A percentile compares a stretch with the other conserved stretches of the same genome.
Evolutionary conservation across 2,113 vertebrate genomes (phyloP).

Genomic region (Tychaedon coryphoeus): DNA sequence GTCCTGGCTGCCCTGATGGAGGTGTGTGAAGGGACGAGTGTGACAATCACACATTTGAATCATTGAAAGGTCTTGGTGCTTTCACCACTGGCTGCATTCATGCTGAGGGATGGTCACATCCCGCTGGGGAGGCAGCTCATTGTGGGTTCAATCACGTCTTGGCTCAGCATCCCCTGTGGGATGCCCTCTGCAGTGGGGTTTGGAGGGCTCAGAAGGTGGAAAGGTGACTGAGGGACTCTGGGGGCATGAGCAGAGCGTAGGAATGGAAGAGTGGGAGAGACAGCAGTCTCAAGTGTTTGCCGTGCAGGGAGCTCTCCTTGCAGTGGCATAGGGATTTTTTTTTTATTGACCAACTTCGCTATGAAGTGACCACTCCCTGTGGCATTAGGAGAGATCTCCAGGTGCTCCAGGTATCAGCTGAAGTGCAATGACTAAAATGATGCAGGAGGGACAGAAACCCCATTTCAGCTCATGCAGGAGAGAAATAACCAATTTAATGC

Average conservation of each 20-base stretch:
- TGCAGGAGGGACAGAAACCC: background rate
- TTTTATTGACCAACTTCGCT: rapidly evolving
- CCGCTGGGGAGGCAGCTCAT: background rate
- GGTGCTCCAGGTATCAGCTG: background rate
- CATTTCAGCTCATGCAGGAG: background rate
- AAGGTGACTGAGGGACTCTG: rapidly evolving
- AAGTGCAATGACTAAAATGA: background rate
- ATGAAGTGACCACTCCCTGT: rapidly evolving
- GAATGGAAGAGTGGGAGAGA: rapidly evolving
- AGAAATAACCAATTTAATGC: background rate
- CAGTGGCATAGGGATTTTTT: background rate
- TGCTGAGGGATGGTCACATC: rapidly evolving
- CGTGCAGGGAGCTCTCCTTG: background rate
- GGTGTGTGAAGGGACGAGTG: background rate
- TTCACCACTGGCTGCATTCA: rapidly evolving
- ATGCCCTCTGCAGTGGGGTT: background rate
- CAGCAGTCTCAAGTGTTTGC: background rate
- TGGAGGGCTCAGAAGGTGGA: background rate
- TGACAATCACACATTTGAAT: background rate
- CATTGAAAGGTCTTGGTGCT: background rate
- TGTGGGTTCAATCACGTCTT: background rate
- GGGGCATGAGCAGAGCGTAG: rapidly evolving
- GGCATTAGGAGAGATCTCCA: rapidly evolving
- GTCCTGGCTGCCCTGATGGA: background rate
- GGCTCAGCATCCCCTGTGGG: background rate